Evolutionary conservation across 1,140 invertebrate species (phyloP).

Genomic region (Nilaparvata lugens): DNA sequence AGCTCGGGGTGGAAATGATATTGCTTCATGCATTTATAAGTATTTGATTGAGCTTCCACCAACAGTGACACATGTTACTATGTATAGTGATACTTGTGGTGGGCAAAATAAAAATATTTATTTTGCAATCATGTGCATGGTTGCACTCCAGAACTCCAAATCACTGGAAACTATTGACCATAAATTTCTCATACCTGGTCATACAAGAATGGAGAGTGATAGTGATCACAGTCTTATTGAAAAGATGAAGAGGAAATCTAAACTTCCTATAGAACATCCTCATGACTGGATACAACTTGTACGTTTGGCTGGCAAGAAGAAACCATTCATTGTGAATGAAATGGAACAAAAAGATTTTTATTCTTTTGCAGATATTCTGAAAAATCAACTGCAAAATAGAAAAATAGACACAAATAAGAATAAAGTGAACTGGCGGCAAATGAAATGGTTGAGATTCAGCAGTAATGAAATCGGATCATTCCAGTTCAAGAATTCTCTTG

Average conservation of each 20-base stretch:
- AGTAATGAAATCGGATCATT: no score
- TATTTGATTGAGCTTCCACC: background rate
- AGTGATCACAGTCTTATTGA: background rate
- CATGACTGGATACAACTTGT: background rate
- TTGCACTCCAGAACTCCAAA: background rate
- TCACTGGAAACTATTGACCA: constrained; percentile 1
- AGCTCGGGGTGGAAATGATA: background rate
- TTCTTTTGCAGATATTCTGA: no score
- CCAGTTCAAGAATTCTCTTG: no score
- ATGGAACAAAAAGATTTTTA: background rate
- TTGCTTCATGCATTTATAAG: constrained; percentile 3
- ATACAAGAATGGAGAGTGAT: background rate
- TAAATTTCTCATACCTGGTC: constrained; percentile 8
- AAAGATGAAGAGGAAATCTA: background rate
- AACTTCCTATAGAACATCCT: background rate
- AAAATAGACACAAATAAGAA: no score
- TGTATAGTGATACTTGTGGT: constrained; percentile 12
- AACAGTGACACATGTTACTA: background rate
- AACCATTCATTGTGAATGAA: background rate
- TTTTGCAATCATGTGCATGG: constrained; percentile 2
- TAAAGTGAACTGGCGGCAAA: no score
- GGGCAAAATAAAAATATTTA: constrained; percentile 13
- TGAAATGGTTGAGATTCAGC: no score
- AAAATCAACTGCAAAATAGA: no score
- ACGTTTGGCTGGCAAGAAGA: background rate